Evolutionary conservation across 1,140 invertebrate genomes (phyloP), one percentile per base, ranked within the genome.

Genomic region (Scaptodrosophila lebanonensis): DNA sequence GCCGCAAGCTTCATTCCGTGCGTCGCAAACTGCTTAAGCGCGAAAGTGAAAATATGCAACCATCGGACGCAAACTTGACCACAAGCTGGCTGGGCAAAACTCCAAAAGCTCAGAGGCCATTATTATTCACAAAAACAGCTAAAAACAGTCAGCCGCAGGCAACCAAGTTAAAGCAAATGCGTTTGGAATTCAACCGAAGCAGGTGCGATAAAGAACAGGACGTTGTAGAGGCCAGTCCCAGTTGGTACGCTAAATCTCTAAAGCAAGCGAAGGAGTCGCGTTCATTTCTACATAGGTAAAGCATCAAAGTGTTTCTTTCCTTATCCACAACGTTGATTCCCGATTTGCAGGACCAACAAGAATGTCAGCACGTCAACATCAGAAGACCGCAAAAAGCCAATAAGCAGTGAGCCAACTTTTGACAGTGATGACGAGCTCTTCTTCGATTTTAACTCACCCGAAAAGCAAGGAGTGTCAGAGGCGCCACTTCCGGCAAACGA

Each of bases 171-270:
- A 84, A 77, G 27, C 75, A 82, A 58, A 73, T 71, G 0, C 35
- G 71, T 0, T 29, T 84, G 5, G 51, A 84, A 6, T 76, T 84
- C 15, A 53, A 75, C 32, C 13, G 11, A 5, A 35, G 32, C 29
- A 62, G 27, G 17, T 17, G 5, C 1, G 61, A 20, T 15, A 50
- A 32, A 13, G 15, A 83, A 36, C 67, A 69, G 5, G 75, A 77
- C 9, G 39, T 72, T 1, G 84, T 84, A 27, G 73, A 72, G 15
- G 65, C 72, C 1, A 84, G 82, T 42, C 82, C 82, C 3, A 76
- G 83, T 51, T 38, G 61, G 3, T 66, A 65, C 33, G 20, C 47
- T 0, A n/a, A n/a, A n/a, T 35, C 51, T 5, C 13, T 66, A 1
- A 68, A 60, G 11, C 25, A 67, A 2, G 51, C 70, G 4, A 69